These are phyloP conservation scores for Chitala chitala DNA, from an alignment of 2,113 vertebrate species.

Conservation along the genomic window DNA sequence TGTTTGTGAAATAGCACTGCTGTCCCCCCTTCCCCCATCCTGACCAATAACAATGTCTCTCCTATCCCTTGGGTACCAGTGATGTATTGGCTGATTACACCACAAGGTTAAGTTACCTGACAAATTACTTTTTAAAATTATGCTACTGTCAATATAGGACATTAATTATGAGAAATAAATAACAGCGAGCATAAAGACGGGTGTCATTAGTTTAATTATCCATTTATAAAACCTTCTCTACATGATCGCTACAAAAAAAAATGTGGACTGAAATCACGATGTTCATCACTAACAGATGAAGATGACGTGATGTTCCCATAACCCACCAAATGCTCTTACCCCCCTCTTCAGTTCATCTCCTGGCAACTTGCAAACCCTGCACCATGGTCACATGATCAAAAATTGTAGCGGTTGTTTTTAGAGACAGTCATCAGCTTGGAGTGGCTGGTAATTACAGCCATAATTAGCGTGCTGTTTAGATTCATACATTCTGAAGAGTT, in stretches of 20 bases:
- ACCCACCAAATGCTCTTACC: neutral
- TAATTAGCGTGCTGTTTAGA: constrained; percentile 22
- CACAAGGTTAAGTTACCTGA: neutral
- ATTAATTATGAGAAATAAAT: neutral
- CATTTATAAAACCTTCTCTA: constrained; percentile 2
- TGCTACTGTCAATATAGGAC: neutral
- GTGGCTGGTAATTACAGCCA: constrained; percentile 23
- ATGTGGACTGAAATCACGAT: neutral
- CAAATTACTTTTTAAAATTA: neutral
- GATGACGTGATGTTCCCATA: neutral
- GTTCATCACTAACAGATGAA: neutral
- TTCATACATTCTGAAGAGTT: constrained; percentile 24
- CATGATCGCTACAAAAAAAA: neutral
- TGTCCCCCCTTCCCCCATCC: no score
- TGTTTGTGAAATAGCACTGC: no score
- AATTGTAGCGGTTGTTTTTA: neutral
- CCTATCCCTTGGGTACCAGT: no score
- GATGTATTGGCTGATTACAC: neutral
- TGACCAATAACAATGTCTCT: no score
- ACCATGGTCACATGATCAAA: neutral
- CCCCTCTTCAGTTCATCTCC: neutral
- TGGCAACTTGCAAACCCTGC: neutral
- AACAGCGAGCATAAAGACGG: neutral
- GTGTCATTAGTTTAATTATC: neutral
- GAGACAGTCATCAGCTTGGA: constrained; percentile 21